Base-by-base conservation (phyloP, 2,888 invertebrate species). In the Ommatoiulus sabulosus region DNA sequence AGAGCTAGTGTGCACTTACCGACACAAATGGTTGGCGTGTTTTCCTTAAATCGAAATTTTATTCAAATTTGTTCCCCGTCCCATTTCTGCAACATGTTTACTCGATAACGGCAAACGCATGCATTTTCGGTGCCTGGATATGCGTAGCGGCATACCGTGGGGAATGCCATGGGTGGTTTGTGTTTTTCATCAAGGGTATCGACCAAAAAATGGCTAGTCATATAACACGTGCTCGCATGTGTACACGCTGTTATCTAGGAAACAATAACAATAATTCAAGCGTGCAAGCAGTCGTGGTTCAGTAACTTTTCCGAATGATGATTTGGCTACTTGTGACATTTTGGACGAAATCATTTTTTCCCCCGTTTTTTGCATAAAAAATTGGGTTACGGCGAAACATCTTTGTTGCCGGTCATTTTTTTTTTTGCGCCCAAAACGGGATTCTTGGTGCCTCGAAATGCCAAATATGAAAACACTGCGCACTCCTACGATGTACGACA, bases 191-290 rank as follows among this genome's bases (percentile, higher is more conserved):
- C 80, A 80, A 35, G 80, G 80, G 80, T 80, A 80, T 80, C 80
- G 35, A 80, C 80, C 80, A 80, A 80, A 80, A 80, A 80, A 80
- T 43, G 35, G 80, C 80, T 80, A 80, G 80, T 80, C 80, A 80
- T 80, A 80, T 80, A 80, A 80, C 80, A 80, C 80, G 80, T 80
- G 35, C 80, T 35, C 35, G 35, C 35, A 80, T 63, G 20, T 63
- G 8, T 63, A 63, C 20, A 20, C 63, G n/a, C 63, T 80, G 80
- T 43, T 80, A 80, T 80, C 80, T 80, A 80, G 80, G 80, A 80
- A 80, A 80, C 80, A 80, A 80, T 80, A 80, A 80, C 80, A 80
- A 35, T 80, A 80, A 80, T 80, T 80, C 80, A 35, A 80, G 80
- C 80, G 80, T 80, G 80, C 35, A 80, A 15, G 35, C 35, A 15